phyloP scores from a whole-genome alignment of 2,797 vertebrate genomes.

The Sarcophilus harrisii region DNA sequence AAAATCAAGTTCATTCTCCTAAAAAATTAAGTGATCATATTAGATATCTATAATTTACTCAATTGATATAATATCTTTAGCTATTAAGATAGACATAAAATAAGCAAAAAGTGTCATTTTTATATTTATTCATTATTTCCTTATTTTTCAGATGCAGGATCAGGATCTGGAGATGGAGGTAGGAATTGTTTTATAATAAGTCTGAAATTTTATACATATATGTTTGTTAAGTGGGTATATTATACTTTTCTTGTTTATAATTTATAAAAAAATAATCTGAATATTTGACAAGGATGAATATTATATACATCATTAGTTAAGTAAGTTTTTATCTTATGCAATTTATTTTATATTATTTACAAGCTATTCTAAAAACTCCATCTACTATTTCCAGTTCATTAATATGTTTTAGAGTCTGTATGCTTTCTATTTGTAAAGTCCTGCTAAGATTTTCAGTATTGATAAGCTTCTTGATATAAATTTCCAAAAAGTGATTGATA shows the following conservation, averaged over 20 bases:
- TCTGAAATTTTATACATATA: neutral
- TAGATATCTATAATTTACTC: conserved; percentile 73
- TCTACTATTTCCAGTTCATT: conserved; percentile 74
- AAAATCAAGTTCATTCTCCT: conserved; percentile 38
- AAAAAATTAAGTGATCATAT: conserved; percentile 46
- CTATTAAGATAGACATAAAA: conserved; percentile 4
- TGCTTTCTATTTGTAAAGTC: conserved; percentile 12
- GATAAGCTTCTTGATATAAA: conserved; percentile 51
- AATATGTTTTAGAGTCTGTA: conserved; percentile 59
- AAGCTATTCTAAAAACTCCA: conserved; percentile 74
- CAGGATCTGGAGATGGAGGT: conserved; percentile 98
- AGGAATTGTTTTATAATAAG: conserved; percentile 82
- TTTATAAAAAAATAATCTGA: neutral
- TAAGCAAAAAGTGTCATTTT: conserved; percentile 53
- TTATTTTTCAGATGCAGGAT: conserved; percentile 93
- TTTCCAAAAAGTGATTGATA: conserved; percentile 62
- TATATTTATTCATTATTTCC: conserved; percentile 69
- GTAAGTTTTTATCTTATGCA: neutral
- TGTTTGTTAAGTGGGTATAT: conserved; percentile 10
- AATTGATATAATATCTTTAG: conserved; percentile 61
- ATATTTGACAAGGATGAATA: conserved; percentile 14
- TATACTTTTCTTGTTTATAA: neutral
- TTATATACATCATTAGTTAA: neutral
- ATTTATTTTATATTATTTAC: conserved; percentile 66
- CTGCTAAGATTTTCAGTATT: conserved; percentile 38